Base-by-base conservation (phyloP, 2,888 invertebrate genomes). In the Cerceris ruficornis region DNA sequence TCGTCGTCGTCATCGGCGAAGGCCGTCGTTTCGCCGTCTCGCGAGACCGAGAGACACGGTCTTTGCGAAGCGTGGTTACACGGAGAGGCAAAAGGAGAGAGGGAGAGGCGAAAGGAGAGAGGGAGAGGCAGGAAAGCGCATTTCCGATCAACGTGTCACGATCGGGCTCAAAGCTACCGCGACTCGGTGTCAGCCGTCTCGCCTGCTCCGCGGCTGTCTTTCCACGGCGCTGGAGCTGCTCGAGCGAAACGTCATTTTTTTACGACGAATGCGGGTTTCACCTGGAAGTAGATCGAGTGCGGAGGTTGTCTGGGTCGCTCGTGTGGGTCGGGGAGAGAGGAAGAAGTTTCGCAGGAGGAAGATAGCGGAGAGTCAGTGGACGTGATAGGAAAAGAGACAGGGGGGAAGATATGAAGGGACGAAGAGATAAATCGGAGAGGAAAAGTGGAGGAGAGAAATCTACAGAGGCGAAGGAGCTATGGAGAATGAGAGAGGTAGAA, bases 1-100 rank as follows among this genome's bases (percentile, higher is more conserved):
- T 87, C 86, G 76, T 83, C 87, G 80, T 85, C 84, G 79, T 84
- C 76, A 79, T 85, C 79, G 75, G 69, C 41, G 66, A 74, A 81
- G 28, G 75, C 75, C 57, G 72, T 52, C 62, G 72, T 69, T 55
- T 28, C 41, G 68, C 9, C 7, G 41, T 69, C 60, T 15, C 28
- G 43, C 52, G 59, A 57, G 64, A 28, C 28, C 4, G 28, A 71
- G 62, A 69, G 69, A 83, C 57, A 75, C 52, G 28, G 58, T 54
- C 64, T 46, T 49, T 49, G 58, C 11, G 39, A 62, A 54, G 17
- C 39, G 39, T 66, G 60, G 62, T 67, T 41, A 41, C 39, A 57
- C 57, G 55, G 17, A 7, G 28, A 15, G 15, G 7, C 6, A 11
- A 5, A 46, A 46, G 13, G 5, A 11, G 9, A 8, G 13, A 46